Conservation (phyloP, 2,888 invertebrate genomes). For the Anarsia innoxiella region DNA sequence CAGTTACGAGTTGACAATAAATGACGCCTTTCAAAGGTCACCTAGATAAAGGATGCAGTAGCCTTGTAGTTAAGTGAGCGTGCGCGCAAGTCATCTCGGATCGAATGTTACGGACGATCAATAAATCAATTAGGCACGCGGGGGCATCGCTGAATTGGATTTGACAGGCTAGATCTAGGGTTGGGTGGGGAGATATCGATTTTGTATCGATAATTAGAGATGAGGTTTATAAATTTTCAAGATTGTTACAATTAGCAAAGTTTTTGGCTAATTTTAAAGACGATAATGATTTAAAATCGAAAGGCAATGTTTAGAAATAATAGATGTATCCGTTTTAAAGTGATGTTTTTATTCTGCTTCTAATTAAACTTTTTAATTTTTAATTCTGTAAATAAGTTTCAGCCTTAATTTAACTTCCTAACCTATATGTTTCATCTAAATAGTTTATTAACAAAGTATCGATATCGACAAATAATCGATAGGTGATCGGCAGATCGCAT, state of each 20-base stretch:
- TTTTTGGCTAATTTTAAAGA: no score
- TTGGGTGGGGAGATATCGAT: constrained; percentile 11
- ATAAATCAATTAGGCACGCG: constrained; percentile 74
- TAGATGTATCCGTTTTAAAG: no score
- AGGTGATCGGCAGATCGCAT: constrained; percentile 26
- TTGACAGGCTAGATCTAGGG: constrained; percentile 68
- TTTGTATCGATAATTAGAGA: constrained; percentile 21
- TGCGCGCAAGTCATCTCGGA: constrained; percentile 52
- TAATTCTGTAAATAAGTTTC: no score
- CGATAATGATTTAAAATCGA: no score
- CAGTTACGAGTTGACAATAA: constrained; percentile 3
- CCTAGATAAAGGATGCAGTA: constrained; percentile 14
- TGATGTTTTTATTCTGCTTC: no score
- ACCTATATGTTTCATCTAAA: no score
- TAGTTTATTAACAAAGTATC: no score
- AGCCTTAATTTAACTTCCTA: no score
- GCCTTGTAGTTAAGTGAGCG: constrained; percentile 22
- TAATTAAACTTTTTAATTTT: no score
- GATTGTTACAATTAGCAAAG: no score
- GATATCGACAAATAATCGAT: constrained; percentile 16
- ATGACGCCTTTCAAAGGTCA: constrained; percentile 30
- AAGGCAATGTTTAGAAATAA: no score
- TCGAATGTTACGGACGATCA: constrained; percentile 74
- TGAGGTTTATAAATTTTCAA: no score
- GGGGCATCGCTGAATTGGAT: constrained; percentile 71